Percentiles rank a stretch among this genome's conserved stretches.
Evolutionary conservation across 1,140 invertebrate species (phyloP).

Genomic region (Oedothorax gibbosus): DNA sequence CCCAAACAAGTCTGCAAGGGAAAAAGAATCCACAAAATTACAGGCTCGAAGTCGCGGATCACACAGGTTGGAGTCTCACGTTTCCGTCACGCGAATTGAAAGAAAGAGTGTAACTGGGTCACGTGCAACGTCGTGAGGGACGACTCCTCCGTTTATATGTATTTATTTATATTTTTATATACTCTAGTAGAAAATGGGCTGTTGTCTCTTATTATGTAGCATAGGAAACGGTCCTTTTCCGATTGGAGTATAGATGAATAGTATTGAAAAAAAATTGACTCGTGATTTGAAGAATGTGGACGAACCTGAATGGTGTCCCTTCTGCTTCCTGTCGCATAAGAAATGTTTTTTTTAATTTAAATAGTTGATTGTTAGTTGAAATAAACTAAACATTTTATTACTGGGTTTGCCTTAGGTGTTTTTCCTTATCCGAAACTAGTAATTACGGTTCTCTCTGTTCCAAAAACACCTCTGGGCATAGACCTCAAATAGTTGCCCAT

Average conservation of each 20-base stretch:
- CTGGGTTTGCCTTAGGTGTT: no score
- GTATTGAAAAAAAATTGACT: slow-evolving; percentile 12
- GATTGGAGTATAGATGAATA: background rate
- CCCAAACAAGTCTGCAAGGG: no score
- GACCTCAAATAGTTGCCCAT: no score
- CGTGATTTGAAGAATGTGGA: slow-evolving; percentile 27
- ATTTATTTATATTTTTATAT: no score
- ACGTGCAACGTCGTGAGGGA: slow-evolving; percentile 22
- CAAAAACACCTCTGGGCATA: no score
- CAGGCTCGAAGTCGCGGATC: slow-evolving; percentile 9
- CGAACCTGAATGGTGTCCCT: slow-evolving; percentile 17
- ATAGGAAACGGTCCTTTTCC: background rate
- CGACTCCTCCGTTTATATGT: background rate
- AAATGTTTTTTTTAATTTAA: background rate
- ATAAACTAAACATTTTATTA: no score
- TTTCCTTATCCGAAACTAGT: no score
- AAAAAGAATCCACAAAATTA: background rate
- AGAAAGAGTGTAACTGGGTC: slow-evolving; percentile 14
- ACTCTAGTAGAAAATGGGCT: no score
- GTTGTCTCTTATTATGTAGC: no score
- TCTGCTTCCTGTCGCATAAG: background rate
- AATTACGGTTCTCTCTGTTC: no score
- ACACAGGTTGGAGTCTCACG: background rate
- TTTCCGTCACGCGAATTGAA: background rate
- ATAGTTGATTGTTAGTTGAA: background rate